phyloP scores from a whole-genome alignment of 1,140 invertebrate genomes.

The Pinna nobilis region DNA sequence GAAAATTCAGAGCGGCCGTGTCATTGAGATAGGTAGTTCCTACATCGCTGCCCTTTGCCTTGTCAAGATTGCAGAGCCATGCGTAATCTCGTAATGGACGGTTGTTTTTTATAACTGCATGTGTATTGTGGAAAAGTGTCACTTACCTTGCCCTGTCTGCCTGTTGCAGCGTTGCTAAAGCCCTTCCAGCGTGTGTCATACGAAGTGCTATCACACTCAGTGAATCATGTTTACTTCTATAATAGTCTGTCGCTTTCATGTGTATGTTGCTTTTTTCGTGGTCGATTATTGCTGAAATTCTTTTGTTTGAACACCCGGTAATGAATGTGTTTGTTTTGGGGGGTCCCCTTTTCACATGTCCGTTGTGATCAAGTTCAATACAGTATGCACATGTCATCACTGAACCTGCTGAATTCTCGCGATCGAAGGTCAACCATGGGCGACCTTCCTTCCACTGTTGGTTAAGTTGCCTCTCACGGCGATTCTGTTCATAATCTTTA shows the following conservation, averaged over 20 bases:
- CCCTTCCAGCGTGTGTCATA: not conserved
- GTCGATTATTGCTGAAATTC: constrained; percentile 4
- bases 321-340: not conserved
- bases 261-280: constrained; percentile 1
- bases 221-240: not conserved
- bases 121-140: not conserved
- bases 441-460: no score
- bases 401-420: no score
- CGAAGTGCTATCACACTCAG: not conserved
- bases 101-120: constrained; percentile 26
- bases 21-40: constrained; percentile 25
- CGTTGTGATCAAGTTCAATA: no score
- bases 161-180: not conserved
- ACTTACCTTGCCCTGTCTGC: not conserved
- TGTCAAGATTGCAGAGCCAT: constrained; percentile 28
- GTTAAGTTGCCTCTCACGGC: no score
- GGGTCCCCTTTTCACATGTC: not conserved
- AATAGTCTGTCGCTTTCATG: not conserved
- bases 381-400: no score
- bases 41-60: constrained; percentile 2
- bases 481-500: no score
- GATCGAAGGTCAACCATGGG: no score
- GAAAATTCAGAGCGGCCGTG: not conserved
- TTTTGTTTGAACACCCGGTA: constrained; percentile 7
- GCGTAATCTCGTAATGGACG: constrained; percentile 16